Evolutionary conservation across 2,797 vertebrate species (phyloP), one percentile per base, ranked within the genome.

Genomic region (Ficedula albicollis): DNA sequence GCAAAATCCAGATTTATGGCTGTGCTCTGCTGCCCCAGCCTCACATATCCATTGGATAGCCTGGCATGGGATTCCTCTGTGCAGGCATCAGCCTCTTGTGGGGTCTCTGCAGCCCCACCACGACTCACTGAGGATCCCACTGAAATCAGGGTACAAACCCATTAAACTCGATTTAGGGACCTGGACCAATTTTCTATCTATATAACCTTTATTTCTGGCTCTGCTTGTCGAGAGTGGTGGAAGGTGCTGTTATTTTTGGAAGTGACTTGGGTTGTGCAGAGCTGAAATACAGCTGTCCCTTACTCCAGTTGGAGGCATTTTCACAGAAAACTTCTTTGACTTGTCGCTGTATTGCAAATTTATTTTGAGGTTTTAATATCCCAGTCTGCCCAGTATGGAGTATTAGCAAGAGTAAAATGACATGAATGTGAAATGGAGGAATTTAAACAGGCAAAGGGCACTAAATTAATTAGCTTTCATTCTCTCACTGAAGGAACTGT

Each of bases 231-330:
- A 46, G 55, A 73, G 78, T 15, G 41, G 85, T 84, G 41, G 80
- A 94, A 91, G 82, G 80, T 76, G 63, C 63, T 93, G 74, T 92
- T 96, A 66, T 91, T 91, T 84, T 86, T 94, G 84, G 93, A 89
- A 88, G 67, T 18, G 46, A 7, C 62, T 89, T 62, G 36, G 63
- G 73, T 58, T 80, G 78, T 59, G 58, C 58, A 66, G 75, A 68
- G 29, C 82, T 90, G 85, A 90, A 95, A 92, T 82, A 66, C 59
- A 86, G 36, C 70, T 78, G 70, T 69, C 89, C 80, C 69, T 78
- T 86, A 48, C 68, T 95, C 80, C 87, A 93, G 87, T 69, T 91
- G 55, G 58, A 76, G 87, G 38, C 48, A 70, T 92, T 95, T 94
- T 69, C 58, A 39, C 56, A 49, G 86, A 93, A 95, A 93, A 88